Percentiles rank a stretch among this genome's conserved stretches.
Conservation (phyloP, 2,797 vertebrate genomes). For the Loriculus beryllinus region DNA sequence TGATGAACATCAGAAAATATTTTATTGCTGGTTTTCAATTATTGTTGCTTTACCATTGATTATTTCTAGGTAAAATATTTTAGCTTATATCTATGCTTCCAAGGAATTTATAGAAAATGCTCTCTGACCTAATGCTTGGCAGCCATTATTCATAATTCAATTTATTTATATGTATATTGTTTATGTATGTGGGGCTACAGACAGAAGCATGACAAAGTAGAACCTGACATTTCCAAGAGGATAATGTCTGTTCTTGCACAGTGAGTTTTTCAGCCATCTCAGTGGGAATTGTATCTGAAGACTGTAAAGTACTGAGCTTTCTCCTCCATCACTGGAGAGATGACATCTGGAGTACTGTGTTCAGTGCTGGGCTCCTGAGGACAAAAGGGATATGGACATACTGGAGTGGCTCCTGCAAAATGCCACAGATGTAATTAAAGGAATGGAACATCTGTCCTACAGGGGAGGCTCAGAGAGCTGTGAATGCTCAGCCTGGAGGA, state of each 20-base stretch:
- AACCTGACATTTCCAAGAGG: neutral
- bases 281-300: neutral
- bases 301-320: neutral
- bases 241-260: neutral
- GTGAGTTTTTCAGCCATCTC: neutral
- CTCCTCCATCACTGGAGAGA: neutral
- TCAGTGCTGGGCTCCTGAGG: neutral
- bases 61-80: conserved; percentile 4
- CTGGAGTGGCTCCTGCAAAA: neutral
- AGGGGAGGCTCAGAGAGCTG: neutral
- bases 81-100: neutral
- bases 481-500: neutral
- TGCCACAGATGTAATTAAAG: neutral
- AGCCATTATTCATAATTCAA: neutral
- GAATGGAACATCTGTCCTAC: neutral
- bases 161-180: neutral
- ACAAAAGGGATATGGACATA: neutral
- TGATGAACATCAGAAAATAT: conserved; percentile 24
- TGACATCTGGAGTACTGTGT: neutral
- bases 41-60: conserved; percentile 13
- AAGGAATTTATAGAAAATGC: neutral
- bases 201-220: neutral
- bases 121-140: neutral
- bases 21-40: conserved; percentile 51
- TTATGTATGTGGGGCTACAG: neutral